Base-by-base conservation (phyloP, 1,140 invertebrate species). In the Diprion similis region DNA sequence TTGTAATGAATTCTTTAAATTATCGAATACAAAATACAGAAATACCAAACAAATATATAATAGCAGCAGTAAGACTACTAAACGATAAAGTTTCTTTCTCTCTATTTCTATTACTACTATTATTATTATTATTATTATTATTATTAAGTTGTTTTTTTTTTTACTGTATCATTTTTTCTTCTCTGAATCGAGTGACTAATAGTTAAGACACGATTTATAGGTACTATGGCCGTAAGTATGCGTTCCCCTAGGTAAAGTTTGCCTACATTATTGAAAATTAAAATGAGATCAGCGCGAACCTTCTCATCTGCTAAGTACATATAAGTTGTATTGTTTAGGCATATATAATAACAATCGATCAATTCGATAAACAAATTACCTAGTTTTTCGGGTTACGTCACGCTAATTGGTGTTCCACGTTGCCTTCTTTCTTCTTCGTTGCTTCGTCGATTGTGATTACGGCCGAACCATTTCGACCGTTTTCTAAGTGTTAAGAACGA, bases 401-500 rank as follows among this genome's bases (percentile, higher is more conserved):
- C 80, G 82, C 79, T 73, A 78, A 75, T 67, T 80, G 76, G 46
- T 76, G 75, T 78, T 76, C 73, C 75, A 78, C 77, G 76, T 77
- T 81, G 78, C 70, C 78, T 72, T 71, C 70, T 77, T 77, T 70
- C 66, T 74, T 59, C 11, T 75, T 68, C 71, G 64, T 72, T 19
- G 68, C 6, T 13, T 75, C 48, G 46, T 75, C 74, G 9, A n/a
- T 73, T 37, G 67, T 47, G 37, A 15, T 68, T n/a, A 72, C 72
- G 59, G n/a, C 47, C 67, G 67, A 70, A 67, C 68, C 47, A 15
- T 46, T 17, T 75, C 83, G 83, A 80, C 82, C 75, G 11, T 83
- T 84, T 71, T 78, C 78, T 66, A 81, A 81, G 71, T 79, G 86
- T 86, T 87, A 87, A 86, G 85, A 86, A 45, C 82, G 79, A 48